Percentiles rank a stretch among this genome's conserved stretches.
Conservation (phyloP, 1,140 invertebrate species). For the Drosophila punjabiensis region DNA sequence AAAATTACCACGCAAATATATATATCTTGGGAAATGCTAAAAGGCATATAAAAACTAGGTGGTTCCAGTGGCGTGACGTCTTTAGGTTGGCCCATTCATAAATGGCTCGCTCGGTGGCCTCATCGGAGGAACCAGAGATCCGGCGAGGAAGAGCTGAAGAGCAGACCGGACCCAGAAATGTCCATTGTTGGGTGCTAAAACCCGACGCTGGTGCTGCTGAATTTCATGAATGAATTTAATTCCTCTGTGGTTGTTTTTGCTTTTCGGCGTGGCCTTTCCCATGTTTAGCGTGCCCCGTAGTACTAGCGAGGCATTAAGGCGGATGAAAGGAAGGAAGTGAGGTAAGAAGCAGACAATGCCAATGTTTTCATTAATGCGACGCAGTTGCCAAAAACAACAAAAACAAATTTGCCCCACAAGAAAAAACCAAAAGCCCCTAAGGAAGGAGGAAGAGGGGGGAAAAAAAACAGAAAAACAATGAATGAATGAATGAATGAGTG, state of each 20-base stretch:
- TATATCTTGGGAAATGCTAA: slow-evolving; percentile 12
- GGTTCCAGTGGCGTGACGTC: slow-evolving; percentile 39
- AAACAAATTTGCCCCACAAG: slow-evolving; percentile 37
- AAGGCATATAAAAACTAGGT: slow-evolving; percentile 25
- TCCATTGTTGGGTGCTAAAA: slow-evolving; percentile 44
- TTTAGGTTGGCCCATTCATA: slow-evolving; percentile 39
- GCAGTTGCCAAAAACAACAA: slow-evolving; percentile 74
- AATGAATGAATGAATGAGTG: slow-evolving; percentile 68
- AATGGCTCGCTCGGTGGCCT: slow-evolving; percentile 8
- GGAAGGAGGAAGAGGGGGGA: slow-evolving; percentile 30
- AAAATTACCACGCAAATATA: slow-evolving; percentile 25
- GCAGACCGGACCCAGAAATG: slow-evolving; percentile 37
- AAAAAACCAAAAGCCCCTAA: slow-evolving; percentile 6
- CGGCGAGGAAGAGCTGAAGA: slow-evolving; percentile 8
- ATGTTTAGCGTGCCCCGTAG: slow-evolving; percentile 57
- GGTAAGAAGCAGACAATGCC: slow-evolving; percentile 79
- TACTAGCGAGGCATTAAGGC: slow-evolving; percentile 45
- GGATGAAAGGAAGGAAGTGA: slow-evolving; percentile 76
- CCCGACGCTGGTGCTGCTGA: slow-evolving; percentile 33
- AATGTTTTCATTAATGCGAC: slow-evolving; percentile 82
- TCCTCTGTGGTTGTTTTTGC: slow-evolving; percentile 29
- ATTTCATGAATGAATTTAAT: slow-evolving; percentile 81
- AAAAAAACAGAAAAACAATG: slow-evolving; percentile 44
- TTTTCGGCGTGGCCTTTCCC: slow-evolving; percentile 35
- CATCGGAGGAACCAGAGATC: neutral